phyloP scores from a whole-genome alignment of 53 echinoderm and acorn worm genomes.

The Luidia sarsii region DNA sequence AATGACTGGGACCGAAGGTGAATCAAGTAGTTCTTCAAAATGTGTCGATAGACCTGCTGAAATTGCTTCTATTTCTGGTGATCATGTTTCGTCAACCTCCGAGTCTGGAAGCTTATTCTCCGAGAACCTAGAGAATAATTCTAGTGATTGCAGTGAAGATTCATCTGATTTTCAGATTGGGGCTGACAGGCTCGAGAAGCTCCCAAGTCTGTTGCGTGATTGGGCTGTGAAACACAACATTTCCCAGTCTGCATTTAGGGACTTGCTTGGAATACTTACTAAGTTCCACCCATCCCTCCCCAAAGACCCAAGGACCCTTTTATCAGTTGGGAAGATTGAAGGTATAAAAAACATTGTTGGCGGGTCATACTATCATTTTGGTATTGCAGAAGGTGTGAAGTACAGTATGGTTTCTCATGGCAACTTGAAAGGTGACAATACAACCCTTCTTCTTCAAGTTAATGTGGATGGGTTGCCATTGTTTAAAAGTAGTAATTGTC shows the following conservation, averaged over 20 bases:
- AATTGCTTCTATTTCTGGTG: too few species aligned
- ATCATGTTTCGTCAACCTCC: too few species aligned
- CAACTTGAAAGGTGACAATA: not conserved
- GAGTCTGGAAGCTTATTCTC: too few species aligned
- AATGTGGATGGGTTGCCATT: constrained; percentile 68
- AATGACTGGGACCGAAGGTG: too few species aligned
- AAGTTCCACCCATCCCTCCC: constrained; percentile 34
- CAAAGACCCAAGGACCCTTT: constrained; percentile 45
- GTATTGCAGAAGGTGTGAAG: constrained; percentile 9
- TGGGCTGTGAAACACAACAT: constrained; percentile 27
- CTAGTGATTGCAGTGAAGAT: not conserved
- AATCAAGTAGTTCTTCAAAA: too few species aligned
- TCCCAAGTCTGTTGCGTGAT: not conserved
- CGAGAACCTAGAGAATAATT: not conserved
- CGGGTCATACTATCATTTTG: constrained; percentile 64
- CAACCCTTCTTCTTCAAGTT: constrained; percentile 13
- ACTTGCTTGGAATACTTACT: constrained; percentile 15
- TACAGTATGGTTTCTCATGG: not conserved
- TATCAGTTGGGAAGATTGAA: constrained; percentile 5
- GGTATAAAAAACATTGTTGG: constrained; percentile 16
- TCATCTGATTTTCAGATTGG: too few species aligned
- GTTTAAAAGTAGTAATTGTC: constrained; percentile 27
- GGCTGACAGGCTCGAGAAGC: not conserved
- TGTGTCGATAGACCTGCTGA: too few species aligned
- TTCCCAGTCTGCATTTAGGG: constrained; percentile 8